phyloP scores from a whole-genome alignment of 2,888 invertebrate genomes.

The Halictus ligatus region DNA sequence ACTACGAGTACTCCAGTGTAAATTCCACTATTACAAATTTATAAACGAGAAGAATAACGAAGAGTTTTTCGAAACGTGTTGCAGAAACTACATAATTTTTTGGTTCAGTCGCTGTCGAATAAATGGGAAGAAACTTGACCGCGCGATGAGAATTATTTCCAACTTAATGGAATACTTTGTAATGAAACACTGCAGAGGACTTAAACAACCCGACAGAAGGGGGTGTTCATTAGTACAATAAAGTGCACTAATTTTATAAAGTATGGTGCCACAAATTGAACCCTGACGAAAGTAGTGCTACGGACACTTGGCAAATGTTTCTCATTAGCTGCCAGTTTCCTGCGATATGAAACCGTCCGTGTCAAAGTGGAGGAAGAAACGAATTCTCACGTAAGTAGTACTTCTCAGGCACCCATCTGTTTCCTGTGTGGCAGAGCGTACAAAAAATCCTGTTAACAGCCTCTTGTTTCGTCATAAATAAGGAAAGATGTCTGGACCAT shows the following conservation, averaged over 20 bases:
- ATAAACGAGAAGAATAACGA: neutral
- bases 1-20: neutral
- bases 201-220: neutral
- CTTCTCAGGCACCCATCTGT: conserved; percentile 16
- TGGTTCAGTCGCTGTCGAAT: neutral
- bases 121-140: neutral
- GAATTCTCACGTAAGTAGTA: neutral
- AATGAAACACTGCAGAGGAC: neutral
- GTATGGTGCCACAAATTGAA: neutral
- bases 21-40: neutral
- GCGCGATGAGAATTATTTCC: neutral
- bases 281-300: neutral
- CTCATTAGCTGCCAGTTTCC: conserved; percentile 1
- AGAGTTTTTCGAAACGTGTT: too few relatives aligned
- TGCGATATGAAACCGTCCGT: neutral
- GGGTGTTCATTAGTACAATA: neutral
- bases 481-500: conserved; percentile 4
- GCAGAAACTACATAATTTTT: neutral
- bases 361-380: conserved; percentile 8
- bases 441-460: conserved; percentile 14
- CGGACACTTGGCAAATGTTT: conserved; percentile 10
- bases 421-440: conserved; percentile 15
- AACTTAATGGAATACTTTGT: neutral
- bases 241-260: neutral
- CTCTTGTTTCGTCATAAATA: conserved; percentile 23